Evolutionary conservation across 2,113 vertebrate genomes (phyloP).

Genomic region (Dunckerocampus dactyliophorus): DNA sequence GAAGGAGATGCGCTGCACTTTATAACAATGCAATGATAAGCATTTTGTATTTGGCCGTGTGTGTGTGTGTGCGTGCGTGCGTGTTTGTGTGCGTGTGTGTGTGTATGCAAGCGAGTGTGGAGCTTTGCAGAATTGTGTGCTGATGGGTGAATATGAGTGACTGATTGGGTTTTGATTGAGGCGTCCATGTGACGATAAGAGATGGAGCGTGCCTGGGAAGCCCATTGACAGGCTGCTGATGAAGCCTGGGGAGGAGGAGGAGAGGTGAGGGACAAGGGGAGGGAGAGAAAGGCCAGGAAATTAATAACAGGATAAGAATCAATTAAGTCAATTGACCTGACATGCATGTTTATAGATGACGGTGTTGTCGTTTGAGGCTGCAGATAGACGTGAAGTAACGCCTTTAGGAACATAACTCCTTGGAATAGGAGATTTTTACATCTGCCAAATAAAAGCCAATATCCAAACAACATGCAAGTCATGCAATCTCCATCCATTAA

Average conservation of each 20-base stretch:
- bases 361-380: neutral
- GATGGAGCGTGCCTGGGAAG: constrained; percentile 58
- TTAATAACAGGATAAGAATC: constrained; percentile 72
- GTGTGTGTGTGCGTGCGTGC: too few relatives aligned
- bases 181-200: constrained; percentile 69
- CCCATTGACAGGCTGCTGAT: constrained; percentile 77
- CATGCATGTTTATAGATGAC: neutral
- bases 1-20: too few relatives aligned
- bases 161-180: constrained; percentile 76
- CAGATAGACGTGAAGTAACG: too few relatives aligned
- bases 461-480: neutral
- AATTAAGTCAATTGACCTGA: constrained; percentile 63
- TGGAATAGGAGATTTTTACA: neutral
- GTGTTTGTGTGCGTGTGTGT: constrained; percentile 16
- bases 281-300: constrained; percentile 54
- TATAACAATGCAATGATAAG: too few relatives aligned
- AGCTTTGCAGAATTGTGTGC: constrained; percentile 29
- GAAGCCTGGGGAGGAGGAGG: constrained; percentile 56
- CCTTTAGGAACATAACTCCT: too few relatives aligned
- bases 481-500: too few relatives aligned
- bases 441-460: neutral
- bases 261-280: constrained; percentile 24
- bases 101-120: constrained; percentile 17
- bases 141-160: constrained; percentile 59
- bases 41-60: too few relatives aligned